These are phyloP conservation scores for Oikopleura dioica DNA, from an alignment of 23 tunicate genomes.

Conservation along the genomic window DNA sequence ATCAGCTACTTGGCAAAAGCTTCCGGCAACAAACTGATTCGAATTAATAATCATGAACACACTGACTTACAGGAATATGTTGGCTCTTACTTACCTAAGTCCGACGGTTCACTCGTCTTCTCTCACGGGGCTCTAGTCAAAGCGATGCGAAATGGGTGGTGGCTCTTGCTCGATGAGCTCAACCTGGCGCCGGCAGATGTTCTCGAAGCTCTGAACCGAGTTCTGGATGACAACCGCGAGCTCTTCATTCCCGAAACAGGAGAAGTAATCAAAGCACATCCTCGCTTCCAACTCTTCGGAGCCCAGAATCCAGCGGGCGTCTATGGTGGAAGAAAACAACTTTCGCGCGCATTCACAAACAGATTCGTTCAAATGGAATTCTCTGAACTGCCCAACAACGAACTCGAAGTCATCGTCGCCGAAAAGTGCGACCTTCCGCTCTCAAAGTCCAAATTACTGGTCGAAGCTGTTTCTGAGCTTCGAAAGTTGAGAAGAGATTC, in stretches of 20 bases:
- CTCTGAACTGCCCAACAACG: conserved; percentile 53
- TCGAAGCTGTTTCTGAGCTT: conserved; percentile 14
- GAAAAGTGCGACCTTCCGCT: conserved; percentile 33
- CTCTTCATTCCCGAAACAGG: conserved; percentile 76
- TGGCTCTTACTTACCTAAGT: conserved; percentile 38
- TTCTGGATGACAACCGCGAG: conserved; percentile 93
- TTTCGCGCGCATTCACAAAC: conserved; percentile 66
- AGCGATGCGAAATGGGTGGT: conserved; percentile 84
- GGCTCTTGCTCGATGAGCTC: conserved; percentile 77
- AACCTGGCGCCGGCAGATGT: conserved; percentile 96
- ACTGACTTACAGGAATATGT: conserved; percentile 90
- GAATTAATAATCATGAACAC: conserved; percentile 91
- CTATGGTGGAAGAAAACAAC: conserved; percentile 62
- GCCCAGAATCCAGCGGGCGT: conserved; percentile 89
- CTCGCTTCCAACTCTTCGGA: conserved; percentile 66
- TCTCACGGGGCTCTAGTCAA: conserved; percentile 92
- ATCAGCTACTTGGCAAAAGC: conserved; percentile 33
- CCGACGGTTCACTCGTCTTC: conserved; percentile 37
- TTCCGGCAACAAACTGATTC: conserved; percentile 51
- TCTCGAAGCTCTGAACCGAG: conserved; percentile 75
- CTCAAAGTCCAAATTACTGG: conserved; percentile 33
- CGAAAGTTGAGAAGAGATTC: conserved; percentile 25
- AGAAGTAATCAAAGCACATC: conserved; percentile 56
- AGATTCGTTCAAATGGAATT: conserved; percentile 68
- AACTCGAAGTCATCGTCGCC: conserved; percentile 33